Conservation (phyloP, 2,888 invertebrate genomes). For the Pasiphila rectangulata region DNA sequence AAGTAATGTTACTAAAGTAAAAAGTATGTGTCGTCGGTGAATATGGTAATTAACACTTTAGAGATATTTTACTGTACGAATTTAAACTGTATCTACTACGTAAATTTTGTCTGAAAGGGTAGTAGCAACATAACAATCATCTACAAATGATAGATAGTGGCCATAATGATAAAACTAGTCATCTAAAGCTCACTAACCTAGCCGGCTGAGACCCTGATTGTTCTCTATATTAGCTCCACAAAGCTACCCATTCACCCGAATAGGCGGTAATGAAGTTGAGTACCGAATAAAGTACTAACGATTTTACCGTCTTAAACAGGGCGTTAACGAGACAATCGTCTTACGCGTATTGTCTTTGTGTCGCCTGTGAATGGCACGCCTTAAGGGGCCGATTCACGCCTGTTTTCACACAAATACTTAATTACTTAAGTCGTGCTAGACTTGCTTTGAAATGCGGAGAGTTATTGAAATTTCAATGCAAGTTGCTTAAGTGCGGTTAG, state of each 20-base stretch:
- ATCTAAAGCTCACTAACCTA: constrained; percentile 1
- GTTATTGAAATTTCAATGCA: background rate
- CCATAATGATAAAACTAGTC: constrained; percentile 9
- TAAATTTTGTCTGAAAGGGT: too few species aligned
- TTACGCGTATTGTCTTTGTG: constrained; percentile 36
- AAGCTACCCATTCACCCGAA: constrained; percentile 32
- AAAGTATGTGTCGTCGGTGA: too few species aligned
- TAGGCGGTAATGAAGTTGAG: constrained; percentile 33
- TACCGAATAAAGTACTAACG: constrained; percentile 36
- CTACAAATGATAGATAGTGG: background rate
- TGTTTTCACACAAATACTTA: constrained; percentile 18
- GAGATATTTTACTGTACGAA: too few species aligned
- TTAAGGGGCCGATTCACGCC: constrained; percentile 26
- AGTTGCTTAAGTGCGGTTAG: too few species aligned
- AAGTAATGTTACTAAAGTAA: too few species aligned
- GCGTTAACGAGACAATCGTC: constrained; percentile 35
- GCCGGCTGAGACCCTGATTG: constrained; percentile 15
- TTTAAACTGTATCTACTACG: too few species aligned
- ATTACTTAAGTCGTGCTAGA: constrained; percentile 8
- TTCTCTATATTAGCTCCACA: constrained; percentile 27
- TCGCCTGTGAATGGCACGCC: constrained; percentile 34
- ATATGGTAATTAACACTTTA: too few species aligned
- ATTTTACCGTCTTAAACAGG: constrained; percentile 35
- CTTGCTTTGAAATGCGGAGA: background rate
- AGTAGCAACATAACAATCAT: constrained; percentile 1